Evolutionary conservation across 2,113 vertebrate genomes (phyloP).

Genomic region (Triplophysa rosa): DNA sequence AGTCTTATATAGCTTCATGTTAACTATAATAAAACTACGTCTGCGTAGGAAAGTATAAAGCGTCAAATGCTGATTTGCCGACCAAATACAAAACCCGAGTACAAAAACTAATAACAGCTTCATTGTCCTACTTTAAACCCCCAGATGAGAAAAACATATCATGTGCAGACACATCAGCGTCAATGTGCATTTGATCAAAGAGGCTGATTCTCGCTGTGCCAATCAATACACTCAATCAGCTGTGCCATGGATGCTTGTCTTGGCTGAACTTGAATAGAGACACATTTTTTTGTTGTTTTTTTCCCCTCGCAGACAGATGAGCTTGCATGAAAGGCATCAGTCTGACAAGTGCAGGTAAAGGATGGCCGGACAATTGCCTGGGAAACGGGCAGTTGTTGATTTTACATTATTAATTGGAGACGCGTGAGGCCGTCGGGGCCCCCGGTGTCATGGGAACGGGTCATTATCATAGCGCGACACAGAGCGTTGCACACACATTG

Average conservation of each 20-base stretch:
- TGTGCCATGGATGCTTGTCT: slow-evolving; percentile 54
- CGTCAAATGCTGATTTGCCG: background rate
- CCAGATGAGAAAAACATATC: slow-evolving; percentile 20
- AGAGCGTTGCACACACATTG: slow-evolving; percentile 60
- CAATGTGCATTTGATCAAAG: slow-evolving; percentile 40
- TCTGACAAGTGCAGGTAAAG: slow-evolving; percentile 63
- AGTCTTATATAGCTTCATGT: background rate
- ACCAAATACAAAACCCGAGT: background rate
- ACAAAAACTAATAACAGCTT: slow-evolving; percentile 23
- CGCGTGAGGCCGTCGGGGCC: slow-evolving; percentile 69
- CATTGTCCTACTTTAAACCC: slow-evolving; percentile 9
- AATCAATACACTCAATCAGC: slow-evolving; percentile 40
- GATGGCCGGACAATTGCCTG: slow-evolving; percentile 68
- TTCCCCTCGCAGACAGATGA: slow-evolving; percentile 36
- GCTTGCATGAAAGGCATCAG: slow-evolving; percentile 64
- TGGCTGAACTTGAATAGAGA: slow-evolving; percentile 64
- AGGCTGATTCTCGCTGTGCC: slow-evolving; percentile 25
- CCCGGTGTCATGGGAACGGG: slow-evolving; percentile 70
- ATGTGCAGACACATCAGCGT: slow-evolving; percentile 25
- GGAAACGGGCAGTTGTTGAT: slow-evolving; percentile 71
- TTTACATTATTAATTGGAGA: slow-evolving; percentile 77
- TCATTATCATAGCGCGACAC: slow-evolving; percentile 72
- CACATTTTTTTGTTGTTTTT: slow-evolving; percentile 39
- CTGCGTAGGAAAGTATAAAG: background rate
- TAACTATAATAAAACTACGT: background rate